phyloP scores from a whole-genome alignment of 1,140 invertebrate species.

The Camponotus floridanus region DNA sequence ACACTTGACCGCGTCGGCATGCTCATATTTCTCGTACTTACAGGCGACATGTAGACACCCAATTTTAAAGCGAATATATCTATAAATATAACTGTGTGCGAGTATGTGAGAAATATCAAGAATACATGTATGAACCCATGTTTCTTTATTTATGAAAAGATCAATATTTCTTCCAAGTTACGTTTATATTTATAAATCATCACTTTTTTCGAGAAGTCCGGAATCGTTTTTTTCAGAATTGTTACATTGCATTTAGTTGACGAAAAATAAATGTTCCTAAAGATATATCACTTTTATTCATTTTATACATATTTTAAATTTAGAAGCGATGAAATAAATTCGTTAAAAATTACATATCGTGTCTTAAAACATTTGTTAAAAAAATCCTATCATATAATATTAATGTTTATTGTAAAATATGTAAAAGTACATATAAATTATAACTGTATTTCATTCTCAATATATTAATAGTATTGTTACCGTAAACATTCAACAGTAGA shows the following conservation, averaged over 20 bases:
- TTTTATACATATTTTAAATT: not conserved
- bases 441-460: not conserved
- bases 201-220: not conserved
- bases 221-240: slow-evolving; percentile 20
- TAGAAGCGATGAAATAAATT: not conserved
- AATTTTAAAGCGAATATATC: slow-evolving; percentile 58
- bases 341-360: not conserved
- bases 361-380: not conserved
- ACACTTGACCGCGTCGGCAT: slow-evolving; percentile 66
- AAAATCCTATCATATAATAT: not conserved
- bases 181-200: slow-evolving; percentile 58
- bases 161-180: slow-evolving; percentile 58
- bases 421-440: not conserved
- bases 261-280: slow-evolving; percentile 10
- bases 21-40: slow-evolving; percentile 53
- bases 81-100: slow-evolving; percentile 39
- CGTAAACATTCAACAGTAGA: not conserved
- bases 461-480: not conserved
- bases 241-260: slow-evolving; percentile 5
- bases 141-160: slow-evolving; percentile 48
- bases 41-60: slow-evolving; percentile 52
- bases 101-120: not conserved
- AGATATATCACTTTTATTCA: not conserved
- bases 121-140: slow-evolving; percentile 32
- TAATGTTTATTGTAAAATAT: not conserved